These are phyloP conservation scores for Phalloptychus januarius DNA, from an alignment of 2,797 vertebrate species.

Conservation along the genomic window DNA sequence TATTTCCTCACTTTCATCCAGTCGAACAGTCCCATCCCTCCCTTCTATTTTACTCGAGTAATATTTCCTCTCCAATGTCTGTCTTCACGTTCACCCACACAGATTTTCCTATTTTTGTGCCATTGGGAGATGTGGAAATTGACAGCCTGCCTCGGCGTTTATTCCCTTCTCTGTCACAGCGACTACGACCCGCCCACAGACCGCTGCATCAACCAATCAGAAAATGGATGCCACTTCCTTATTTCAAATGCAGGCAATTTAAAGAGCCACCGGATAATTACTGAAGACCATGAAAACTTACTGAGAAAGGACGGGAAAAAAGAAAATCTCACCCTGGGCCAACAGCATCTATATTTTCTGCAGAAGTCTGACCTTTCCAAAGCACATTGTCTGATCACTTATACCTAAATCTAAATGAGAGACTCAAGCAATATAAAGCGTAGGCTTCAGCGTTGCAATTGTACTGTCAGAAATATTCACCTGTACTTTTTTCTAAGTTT, in stretches of 20 bases:
- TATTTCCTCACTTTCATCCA: conserved; percentile 19
- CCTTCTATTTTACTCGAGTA: conserved; percentile 30
- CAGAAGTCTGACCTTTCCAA: background rate
- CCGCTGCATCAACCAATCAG: conserved; percentile 70
- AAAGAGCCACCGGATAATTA: conserved; percentile 70
- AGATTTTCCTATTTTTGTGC: conserved; percentile 19
- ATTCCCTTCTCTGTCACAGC: conserved; percentile 25
- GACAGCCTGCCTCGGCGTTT: conserved; percentile 36
- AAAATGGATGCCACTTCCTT: conserved; percentile 65
- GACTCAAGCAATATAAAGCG: background rate
- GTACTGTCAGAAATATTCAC: background rate
- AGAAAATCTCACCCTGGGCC: conserved; percentile 27
- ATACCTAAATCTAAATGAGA: background rate
- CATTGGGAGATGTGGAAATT: conserved; percentile 49
- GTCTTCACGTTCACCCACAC: conserved; percentile 42
- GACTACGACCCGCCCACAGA: conserved; percentile 55
- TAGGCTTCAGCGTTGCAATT: background rate
- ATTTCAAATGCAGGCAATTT: conserved; percentile 67
- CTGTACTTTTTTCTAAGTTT: background rate
- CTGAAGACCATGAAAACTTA: conserved; percentile 23
- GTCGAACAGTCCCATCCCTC: conserved; percentile 22
- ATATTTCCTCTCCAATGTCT: conserved; percentile 33
- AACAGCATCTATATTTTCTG: background rate
- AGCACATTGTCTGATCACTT: background rate
- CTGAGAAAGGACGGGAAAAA: conserved; percentile 12